Base-by-base conservation (phyloP, 2,888 invertebrate species). In the Thymelicus acteon region DNA sequence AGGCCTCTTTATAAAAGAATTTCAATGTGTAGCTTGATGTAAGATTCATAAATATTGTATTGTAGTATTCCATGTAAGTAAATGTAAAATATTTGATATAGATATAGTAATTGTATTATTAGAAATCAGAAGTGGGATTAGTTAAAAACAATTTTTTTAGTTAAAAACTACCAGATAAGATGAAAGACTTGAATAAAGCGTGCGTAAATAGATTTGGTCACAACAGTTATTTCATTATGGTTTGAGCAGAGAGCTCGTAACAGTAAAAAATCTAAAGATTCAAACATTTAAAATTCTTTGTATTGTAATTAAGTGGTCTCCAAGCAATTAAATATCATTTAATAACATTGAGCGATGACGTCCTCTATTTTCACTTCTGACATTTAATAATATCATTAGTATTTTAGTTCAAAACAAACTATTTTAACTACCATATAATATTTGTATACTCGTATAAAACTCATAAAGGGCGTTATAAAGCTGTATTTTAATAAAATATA, bases 1-100 rank as follows among this genome's bases (percentile, higher is more conserved):
- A 68, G 68, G 61, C 61, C 61, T 62, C 68, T 68, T 52, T 39
- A 62, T 62, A 39, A 58, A 68, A 62, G 68, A 68, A 68, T 68
- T 68, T 68, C 49, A 68, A 61, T 44, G 37, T 62, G 44, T 68
- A 68, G 68, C 47, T 39, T 47, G 3, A 12, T 52, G 39, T 48
- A 67, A 60, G 19, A 31, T 6, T n/a, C 7, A 1, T 48, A 58
- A 19, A 47, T 44, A 44, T 58, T 54, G 10, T 24, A 10, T 12
- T 12, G 4, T 24, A 54, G 31, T 31, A 5, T 31, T 4, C 24
- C 24, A 12, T 12, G 24, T 54, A 6, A 54, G 54, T 24, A 10
- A 24, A 12, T 54, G 54, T 54, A 52, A 15, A 7, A 19, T 52
- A 52, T 6, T 44, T 5, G 4, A n/a, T 7, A 6, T 54, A 54